Base-by-base conservation (phyloP, 2,888 invertebrate genomes). In the Heteromyza rotundicornis region DNA sequence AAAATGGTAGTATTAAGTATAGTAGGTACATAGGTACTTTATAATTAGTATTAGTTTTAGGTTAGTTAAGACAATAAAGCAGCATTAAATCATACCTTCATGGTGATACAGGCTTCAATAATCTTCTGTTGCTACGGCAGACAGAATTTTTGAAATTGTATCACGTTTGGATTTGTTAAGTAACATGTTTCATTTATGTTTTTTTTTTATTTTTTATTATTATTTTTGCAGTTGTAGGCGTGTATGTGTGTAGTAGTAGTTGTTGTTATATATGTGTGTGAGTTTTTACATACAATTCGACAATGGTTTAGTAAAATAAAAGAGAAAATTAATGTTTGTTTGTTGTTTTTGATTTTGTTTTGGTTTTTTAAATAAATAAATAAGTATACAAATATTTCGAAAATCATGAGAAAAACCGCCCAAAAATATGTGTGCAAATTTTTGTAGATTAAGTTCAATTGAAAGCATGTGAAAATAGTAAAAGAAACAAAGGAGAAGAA, bases 61-160 rank as follows among this genome's bases (percentile, higher is more conserved):
- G 17, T 50, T 14, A 50, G 51, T 12, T 23, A 50, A 3, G 24
- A 20, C n/a, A 50, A n/a, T 24, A 52, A 23, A 64, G 61, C 61
- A 61, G 64, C 59, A 50, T 62, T 62, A 60, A 70, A 64, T 86
- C 87, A 87, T 89, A 94, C 94, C 93, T 94, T 94, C 84, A 94
- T 90, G 82, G 92, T 92, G 88, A 93, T 91, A 92, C 93, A 93
- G 89, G 93, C 92, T 89, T 94, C 93, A 89, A 92, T 89, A 89
- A 94, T 91, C 92, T 93, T 93, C 93, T 92, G 91, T 81, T 79
- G 77, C 79, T 80, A 76, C 75, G 73, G 76, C 87, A 86, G 84
- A 85, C 87, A 87, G 75, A 70, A 70, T 70, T 72, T 71, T 70
- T 72, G 67, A 68, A 68, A 87, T 87, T 68, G 75, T 74, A 74